Base-by-base conservation (phyloP, 2,113 vertebrate species). In the Lophura nycthemera region DNA sequence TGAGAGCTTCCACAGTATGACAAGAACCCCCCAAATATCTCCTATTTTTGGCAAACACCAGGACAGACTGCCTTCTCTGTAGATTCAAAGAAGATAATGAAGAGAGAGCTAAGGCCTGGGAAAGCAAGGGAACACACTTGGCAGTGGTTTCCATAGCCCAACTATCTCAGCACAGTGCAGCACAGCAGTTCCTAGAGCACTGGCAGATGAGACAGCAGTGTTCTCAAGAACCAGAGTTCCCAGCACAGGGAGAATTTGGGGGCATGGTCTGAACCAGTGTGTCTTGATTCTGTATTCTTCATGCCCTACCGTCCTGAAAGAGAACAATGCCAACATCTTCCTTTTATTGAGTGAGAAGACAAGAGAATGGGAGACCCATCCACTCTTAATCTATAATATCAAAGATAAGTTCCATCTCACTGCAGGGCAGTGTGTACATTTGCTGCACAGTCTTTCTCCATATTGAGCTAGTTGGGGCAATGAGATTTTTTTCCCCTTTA, bases 241-340 rank as follows among this genome's bases (percentile, higher is more conserved):
- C 8, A 3, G 9, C 11, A 2, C 16, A 15, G 3, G 19, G 5
- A 2, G 19, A 1, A 1, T 22, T 74, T 45, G 29, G 57, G 19
- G 85, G 57, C 10, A 8, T 69, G 29, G 20, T 52, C 8, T 87
- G 34, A 85, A 79, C 3, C 29, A 75, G 66, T 27, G 20, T 87
- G 20, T 40, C 32, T 83, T 64, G 34, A 45, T 67, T 48, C n/a
- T 6, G 18, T 79, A 52, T 65, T 72, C 59, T 84, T 25, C 50
- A 71, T 38, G 16, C 13, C 18, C 21, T 74, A 45, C 42, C 75
- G 57, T 60, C 29, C 52, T 60, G 47, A 79, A 75, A 72, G 32
- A 82, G 21, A 87, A 30, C n/a, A 56, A 43, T 6, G 47, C 11
- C 13, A 45, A 14, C 0, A 4, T 32, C 73, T 54, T 73, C 20